Conservation (phyloP, 2,797 vertebrate species). For the Premnoplex brunnescens region DNA sequence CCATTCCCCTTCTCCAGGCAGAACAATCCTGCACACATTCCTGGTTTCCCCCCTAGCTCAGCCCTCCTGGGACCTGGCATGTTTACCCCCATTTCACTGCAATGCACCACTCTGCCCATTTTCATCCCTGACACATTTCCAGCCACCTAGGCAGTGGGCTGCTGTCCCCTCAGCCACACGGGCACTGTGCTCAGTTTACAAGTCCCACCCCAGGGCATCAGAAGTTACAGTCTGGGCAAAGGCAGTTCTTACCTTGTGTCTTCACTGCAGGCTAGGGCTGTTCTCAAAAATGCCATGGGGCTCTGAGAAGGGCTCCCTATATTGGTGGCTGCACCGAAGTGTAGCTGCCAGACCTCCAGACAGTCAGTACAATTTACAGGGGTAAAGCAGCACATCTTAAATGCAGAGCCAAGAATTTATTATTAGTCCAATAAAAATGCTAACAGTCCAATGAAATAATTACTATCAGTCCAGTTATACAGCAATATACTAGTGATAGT, state of each 20-base stretch:
- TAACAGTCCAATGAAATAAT: background rate
- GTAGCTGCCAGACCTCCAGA: background rate
- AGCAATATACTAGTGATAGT: background rate
- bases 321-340: background rate
- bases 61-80: background rate
- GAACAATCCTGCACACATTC: rapidly evolving
- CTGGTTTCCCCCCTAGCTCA: background rate
- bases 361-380: background rate
- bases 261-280: background rate
- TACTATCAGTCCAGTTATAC: background rate
- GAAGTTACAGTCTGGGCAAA: background rate
- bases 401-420: background rate
- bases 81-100: background rate
- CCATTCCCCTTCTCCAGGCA: background rate
- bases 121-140: background rate
- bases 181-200: background rate
- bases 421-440: background rate
- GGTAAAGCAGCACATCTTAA: background rate
- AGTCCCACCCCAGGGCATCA: background rate
- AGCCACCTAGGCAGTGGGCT: rapidly evolving
- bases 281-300: background rate
- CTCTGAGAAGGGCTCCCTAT: background rate
- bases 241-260: background rate
- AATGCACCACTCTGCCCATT: background rate
- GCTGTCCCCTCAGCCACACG: background rate